Percentiles rank a stretch among this genome's conserved stretches.
These are phyloP conservation scores for Clistopyga incitator DNA, from an alignment of 2,888 invertebrate genomes.

Conservation along the genomic window DNA sequence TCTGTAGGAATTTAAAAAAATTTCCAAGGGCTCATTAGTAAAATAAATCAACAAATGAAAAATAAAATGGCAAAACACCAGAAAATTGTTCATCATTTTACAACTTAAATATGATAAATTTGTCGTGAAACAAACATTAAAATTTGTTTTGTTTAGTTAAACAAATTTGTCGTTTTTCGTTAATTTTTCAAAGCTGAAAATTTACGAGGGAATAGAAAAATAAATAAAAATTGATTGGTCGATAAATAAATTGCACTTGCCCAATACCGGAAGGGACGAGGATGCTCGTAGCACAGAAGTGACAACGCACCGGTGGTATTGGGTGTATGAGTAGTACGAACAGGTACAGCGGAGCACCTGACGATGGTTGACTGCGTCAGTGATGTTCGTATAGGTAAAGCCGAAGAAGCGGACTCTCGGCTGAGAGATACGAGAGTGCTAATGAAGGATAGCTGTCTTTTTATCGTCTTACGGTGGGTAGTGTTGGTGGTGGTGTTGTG, in stretches of 20 bases:
- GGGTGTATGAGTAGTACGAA: constrained; percentile 43
- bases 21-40: too few relatives aligned
- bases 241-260: constrained; percentile 54
- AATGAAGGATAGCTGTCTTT: constrained; percentile 80
- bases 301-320: constrained; percentile 21
- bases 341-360: constrained; percentile 9
- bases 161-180: too few relatives aligned
- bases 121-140: too few relatives aligned
- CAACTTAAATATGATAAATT: too few relatives aligned
- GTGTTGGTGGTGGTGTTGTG: constrained; percentile 43
- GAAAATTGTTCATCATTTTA: too few relatives aligned
- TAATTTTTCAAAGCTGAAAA: not conserved
- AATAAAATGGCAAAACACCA: too few relatives aligned
- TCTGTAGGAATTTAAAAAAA: too few relatives aligned
- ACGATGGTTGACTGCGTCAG: constrained; percentile 33
- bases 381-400: constrained; percentile 42
- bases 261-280: constrained; percentile 50
- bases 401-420: constrained; percentile 71
- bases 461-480: constrained; percentile 60
- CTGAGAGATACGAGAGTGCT: constrained; percentile 80
- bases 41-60: too few relatives aligned
- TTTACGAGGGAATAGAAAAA: not conserved
- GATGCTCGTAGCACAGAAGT: not conserved
- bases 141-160: too few relatives aligned
- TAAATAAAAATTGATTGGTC: constrained; percentile 10